These are phyloP conservation scores for Tachyglossus aculeatus DNA, from an alignment of 2,797 vertebrate species.

Conservation along the genomic window DNA sequence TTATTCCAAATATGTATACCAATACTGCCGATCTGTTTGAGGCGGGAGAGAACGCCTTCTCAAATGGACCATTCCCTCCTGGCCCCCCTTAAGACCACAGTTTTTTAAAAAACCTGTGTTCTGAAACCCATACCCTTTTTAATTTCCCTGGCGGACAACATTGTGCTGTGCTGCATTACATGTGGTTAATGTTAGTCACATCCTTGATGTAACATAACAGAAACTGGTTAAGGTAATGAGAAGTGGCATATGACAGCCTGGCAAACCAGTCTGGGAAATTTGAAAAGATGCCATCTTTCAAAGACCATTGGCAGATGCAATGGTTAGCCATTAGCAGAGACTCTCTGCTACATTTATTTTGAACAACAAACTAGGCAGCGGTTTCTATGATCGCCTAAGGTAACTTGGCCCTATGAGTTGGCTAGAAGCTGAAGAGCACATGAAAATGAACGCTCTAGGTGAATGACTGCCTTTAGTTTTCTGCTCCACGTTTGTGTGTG, in stretches of 20 bases:
- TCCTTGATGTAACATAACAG: slow-evolving; percentile 73
- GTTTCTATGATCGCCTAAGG: background rate
- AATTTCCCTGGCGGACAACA: slow-evolving; percentile 71
- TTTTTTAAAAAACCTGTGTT: slow-evolving; percentile 69
- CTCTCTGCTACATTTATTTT: slow-evolving; percentile 1
- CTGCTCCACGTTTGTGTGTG: too few relatives aligned
- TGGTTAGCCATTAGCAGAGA: slow-evolving; percentile 19
- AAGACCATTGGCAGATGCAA: slow-evolving; percentile 26
- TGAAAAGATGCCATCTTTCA: slow-evolving; percentile 60
- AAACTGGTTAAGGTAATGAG: slow-evolving; percentile 66
- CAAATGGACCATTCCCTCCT: slow-evolving; percentile 51
- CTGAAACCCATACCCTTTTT: slow-evolving; percentile 68
- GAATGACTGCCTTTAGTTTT: too few relatives aligned
- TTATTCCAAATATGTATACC: slow-evolving; percentile 26
- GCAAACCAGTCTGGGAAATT: slow-evolving; percentile 61
- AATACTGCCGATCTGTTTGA: slow-evolving; percentile 49
- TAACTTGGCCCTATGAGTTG: too few relatives aligned
- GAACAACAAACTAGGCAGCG: background rate
- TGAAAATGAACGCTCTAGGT: too few relatives aligned
- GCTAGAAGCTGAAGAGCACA: too few relatives aligned
- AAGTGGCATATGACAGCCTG: slow-evolving; percentile 70
- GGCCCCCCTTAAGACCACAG: slow-evolving; percentile 58
- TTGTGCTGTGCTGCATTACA: slow-evolving; percentile 57
- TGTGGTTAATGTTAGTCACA: slow-evolving; percentile 77
- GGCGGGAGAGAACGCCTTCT: slow-evolving; percentile 23